Evolutionary conservation across 2,113 vertebrate species (phyloP), one percentile per base, ranked within the genome.

Genomic region (Thunnus maccoyii): DNA sequence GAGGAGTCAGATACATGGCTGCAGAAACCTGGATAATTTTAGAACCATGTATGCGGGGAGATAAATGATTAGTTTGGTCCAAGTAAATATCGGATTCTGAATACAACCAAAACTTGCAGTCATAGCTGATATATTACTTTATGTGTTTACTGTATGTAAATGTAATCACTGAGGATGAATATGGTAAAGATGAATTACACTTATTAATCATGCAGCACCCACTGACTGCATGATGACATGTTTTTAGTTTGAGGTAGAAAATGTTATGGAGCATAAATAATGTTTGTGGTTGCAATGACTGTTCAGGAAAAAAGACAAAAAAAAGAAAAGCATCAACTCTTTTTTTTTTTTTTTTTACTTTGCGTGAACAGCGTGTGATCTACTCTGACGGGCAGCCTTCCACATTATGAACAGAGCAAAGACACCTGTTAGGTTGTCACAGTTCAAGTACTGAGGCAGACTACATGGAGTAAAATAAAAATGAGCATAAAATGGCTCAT

Each of bases 371-470:
- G 20, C 0, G 10, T 15, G 20, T 20, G 14, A 54, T 25, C 52
- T 16, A 8, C 10, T 55, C 46, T 58, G 22, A 36, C 48, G 46
- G 50, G 1, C 51, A 77, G 46, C n/a, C 20, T 16, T 60, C 50
- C 51, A 67, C 52, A 57, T 27, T 10, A 65, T 58, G 18, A 71
- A 56, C n/a, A 47, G 9, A 66, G n/a, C 22, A 74, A 20, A 41
- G 16, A 30, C 48, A 78, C 55, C 62, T 57, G 66, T 73, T 16
- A 46, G 1, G 46, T 30, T 48, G 48, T 67, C 4, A 56, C 64
- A 61, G 72, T 20, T 65, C 2, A 32, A 54, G 32, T 58, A 58
- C 20, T 50, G 48, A 67, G 66, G 54, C 47, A 78, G 55, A 66
- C 12, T 14, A 44, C n/a, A 27, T 27, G 14, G 25, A 30, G 46